Base-by-base conservation (phyloP, 1,140 invertebrate genomes). In the Latrodectus geometricus region DNA sequence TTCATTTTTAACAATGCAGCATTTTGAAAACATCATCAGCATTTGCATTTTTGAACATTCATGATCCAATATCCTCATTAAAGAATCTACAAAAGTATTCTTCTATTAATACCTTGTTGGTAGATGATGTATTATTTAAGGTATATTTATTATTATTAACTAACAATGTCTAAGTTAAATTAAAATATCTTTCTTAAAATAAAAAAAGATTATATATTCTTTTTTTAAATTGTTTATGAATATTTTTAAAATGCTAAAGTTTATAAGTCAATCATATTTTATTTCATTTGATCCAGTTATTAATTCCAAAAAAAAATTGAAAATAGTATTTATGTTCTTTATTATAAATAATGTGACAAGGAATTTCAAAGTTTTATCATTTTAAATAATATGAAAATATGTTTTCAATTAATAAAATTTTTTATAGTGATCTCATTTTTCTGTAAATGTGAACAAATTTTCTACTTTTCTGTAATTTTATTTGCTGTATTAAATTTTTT, bases 1-100 rank as follows among this genome's bases (percentile, higher is more conserved):
- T 21, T 76, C 17, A n/a, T 56, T 15, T 12, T 56, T 61, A 17
- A 14, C 2, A 14, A 14, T 14, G 54, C 17, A 85, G 82, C 14
- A 77, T 85, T 56, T 56, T 77, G 23, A 75, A 77, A 20, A 15
- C 20, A 4, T 76, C 73, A 1, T 75, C 48, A 20, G 7, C 73
- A 9, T 85, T 85, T 85, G 56, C 73, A 12, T 75, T 85, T 85
- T 12, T 85, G 73, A 61, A 85, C 49, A 23, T 56, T 5, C 48
- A 23, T 20, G n/a, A 76, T 17, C 73, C 82, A 8, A 15, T 49
- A 9, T 0, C n/a, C 52, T 68, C 61, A 9, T 69, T 85, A 56
- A n/a, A 52, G 20, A 85, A 54, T 77, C 8, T 77, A 8, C 74
- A 76, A 70, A 75, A 70, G n/a, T 76, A 35, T 85, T 73, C 69